These are phyloP conservation scores for Periophthalmodon schlosseri DNA, from an alignment of 2,113 vertebrate genomes.

Conservation along the genomic window DNA sequence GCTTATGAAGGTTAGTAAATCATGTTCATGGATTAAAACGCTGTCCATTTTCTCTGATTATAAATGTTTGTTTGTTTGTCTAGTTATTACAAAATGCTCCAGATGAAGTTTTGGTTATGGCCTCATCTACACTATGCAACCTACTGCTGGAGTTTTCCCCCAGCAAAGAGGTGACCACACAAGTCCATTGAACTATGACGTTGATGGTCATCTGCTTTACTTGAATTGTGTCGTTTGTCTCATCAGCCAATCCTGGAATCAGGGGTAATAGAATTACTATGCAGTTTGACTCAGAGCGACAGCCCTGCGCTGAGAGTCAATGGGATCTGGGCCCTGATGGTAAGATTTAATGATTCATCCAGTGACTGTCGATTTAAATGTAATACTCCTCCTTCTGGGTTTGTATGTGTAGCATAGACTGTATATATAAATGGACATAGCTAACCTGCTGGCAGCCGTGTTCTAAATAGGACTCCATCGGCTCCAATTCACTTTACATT, in stretches of 20 bases:
- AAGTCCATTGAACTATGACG: background rate
- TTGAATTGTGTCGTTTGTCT: background rate
- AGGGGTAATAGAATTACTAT: slow-evolving; percentile 95
- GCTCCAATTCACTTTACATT: no score
- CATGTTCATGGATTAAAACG: background rate
- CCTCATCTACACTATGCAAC: slow-evolving; percentile 98
- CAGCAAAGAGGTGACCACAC: slow-evolving; percentile 90
- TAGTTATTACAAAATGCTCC: slow-evolving; percentile 98
- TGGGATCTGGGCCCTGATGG: slow-evolving; percentile 99
- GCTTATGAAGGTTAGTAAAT: slow-evolving; percentile 91
- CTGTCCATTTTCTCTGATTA: background rate
- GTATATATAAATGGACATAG: no score
- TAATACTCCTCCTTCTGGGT: background rate
- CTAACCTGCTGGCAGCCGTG: no score
- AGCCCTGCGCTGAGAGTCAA: slow-evolving; percentile 96
- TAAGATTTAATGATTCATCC: slow-evolving; percentile 42
- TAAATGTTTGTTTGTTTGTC: background rate
- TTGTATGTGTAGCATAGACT: background rate
- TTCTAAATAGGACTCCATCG: no score
- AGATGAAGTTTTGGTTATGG: slow-evolving; percentile 96
- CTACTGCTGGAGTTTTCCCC: slow-evolving; percentile 98
- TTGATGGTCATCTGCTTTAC: background rate
- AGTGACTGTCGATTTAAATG: background rate
- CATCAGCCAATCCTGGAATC: slow-evolving; percentile 96
- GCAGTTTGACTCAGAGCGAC: slow-evolving; percentile 97